Evolutionary conservation across 2,888 invertebrate species (phyloP).

Genomic region (Rotaria macrura): DNA sequence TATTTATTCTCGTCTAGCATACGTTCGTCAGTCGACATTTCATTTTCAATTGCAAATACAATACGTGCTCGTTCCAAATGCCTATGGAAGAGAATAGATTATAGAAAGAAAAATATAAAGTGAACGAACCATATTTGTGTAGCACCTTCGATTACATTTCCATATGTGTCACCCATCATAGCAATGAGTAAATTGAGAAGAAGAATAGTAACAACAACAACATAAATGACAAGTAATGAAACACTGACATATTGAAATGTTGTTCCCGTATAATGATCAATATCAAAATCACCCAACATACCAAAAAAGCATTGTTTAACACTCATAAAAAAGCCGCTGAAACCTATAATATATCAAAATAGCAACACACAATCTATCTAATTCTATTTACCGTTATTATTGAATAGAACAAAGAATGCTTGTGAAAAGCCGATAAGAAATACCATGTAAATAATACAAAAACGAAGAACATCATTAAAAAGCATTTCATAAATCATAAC

Average conservation of each 20-base stretch:
- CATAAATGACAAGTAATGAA: constrained; percentile 65
- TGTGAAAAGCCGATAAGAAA: constrained; percentile 95
- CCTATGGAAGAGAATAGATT: neutral
- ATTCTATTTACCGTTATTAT: neutral
- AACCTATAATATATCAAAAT: neutral
- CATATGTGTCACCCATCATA: constrained; percentile 99
- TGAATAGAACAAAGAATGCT: constrained; percentile 54
- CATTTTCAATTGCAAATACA: constrained; percentile 8
- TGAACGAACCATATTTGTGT: constrained; percentile 5
- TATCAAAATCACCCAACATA: constrained; percentile 14
- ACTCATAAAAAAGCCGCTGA: neutral
- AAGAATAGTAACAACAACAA: constrained; percentile 86
- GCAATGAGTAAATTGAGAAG: constrained; percentile 95
- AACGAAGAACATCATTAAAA: constrained; percentile 82
- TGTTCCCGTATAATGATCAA: neutral
- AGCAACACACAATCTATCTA: neutral
- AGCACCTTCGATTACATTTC: constrained; percentile 73
- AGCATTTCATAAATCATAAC: constrained; percentile 99
- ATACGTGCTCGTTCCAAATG: constrained; percentile 8
- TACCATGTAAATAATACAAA: constrained; percentile 87
- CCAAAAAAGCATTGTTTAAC: neutral
- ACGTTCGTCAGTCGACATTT: neutral
- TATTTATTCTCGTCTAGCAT: neutral
- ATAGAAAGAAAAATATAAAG: neutral
- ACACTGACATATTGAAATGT: constrained; percentile 12